Evolutionary conservation across 2,113 vertebrate species (phyloP), one percentile per base, ranked within the genome.

Genomic region (Tiliqua scincoides): DNA sequence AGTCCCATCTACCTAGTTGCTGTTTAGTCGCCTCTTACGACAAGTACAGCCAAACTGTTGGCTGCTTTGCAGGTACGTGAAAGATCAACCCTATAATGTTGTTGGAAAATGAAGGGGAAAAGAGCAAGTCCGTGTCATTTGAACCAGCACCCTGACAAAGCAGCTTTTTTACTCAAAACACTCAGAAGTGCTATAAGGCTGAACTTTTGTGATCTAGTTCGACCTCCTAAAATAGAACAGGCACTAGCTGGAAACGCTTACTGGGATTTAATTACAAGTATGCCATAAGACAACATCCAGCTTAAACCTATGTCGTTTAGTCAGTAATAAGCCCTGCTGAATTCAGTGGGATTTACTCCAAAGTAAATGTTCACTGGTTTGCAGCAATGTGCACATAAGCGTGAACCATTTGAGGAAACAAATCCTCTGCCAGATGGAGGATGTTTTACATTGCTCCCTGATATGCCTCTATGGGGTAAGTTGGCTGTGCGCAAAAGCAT

Each of bases 191-290:
- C 82, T 62, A 18, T 71, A 8, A 89, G 20, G 89, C 52, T 68
- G 0, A 9, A 14, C 82, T 87, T 72, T 43, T 84, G 23, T 65
- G 6, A 73, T 70, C 30, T 11, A 32, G 65, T 81, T 87, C 32
- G 62, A 75, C 89, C 82, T 86, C 74, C 70, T 77, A 62, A 87
- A 91, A 85, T 11, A 40, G 20, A 79, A 52, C 23, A 0, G 0
- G 59, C 79, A 79, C n/a, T 90, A 65, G 27, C 32, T 61, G 80
- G 71, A 73, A 89, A 76, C 86, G 70, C 87, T 91, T 74, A 77
- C 81, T 89, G 43, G 61, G 14, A 68, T 83, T 89, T 90, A 85
- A 72, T 54, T 91, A 76, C 40, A 89, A 82, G 80, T 61, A 52
- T 82, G 70, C 67, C 88, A 27, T 76, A 43, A 80, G 25, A 18